A percentile compares a stretch with the other conserved stretches of the same genome.
Conservation (phyloP, 2,888 invertebrate genomes). For the Gnatocerus cornutus region DNA sequence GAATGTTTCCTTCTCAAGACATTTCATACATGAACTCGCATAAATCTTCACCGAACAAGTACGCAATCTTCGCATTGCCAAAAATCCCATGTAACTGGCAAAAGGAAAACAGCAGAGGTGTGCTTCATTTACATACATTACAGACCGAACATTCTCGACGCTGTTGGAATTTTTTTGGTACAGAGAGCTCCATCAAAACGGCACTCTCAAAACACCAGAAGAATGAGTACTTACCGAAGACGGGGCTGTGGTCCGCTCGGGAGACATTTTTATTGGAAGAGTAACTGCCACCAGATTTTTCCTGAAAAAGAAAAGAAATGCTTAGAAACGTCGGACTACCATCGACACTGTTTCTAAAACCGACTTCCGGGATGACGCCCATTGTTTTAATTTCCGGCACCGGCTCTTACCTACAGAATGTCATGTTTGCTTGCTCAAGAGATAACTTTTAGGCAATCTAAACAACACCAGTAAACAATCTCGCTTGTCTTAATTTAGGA, state of each 20-base stretch:
- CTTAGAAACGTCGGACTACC: constrained; percentile 43
- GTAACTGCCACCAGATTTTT: constrained; percentile 87
- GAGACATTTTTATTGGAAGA: constrained; percentile 83
- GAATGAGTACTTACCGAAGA: constrained; percentile 83
- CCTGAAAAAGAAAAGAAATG: constrained; percentile 76
- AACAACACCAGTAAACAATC: neutral
- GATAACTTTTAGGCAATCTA: neutral
- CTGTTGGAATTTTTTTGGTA: constrained; percentile 19
- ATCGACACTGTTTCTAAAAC: constrained; percentile 7
- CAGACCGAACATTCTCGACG: constrained; percentile 15
- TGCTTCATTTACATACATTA: constrained; percentile 37
- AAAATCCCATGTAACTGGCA: constrained; percentile 15
- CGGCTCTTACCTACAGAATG: neutral
- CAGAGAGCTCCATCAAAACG: constrained; percentile 20
- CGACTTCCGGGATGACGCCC: too few species aligned
- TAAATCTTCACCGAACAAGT: constrained; percentile 7
- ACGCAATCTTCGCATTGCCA: constrained; percentile 1
- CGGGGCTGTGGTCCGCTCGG: constrained; percentile 90
- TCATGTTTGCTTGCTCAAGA: neutral
- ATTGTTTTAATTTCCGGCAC: too few species aligned
- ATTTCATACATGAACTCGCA: constrained; percentile 25
- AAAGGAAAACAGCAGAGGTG: constrained; percentile 30
- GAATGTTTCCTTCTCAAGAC: constrained; percentile 23
- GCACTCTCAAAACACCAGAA: neutral
- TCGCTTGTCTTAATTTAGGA: neutral